Base-by-base conservation (phyloP, 2,888 invertebrate species). In the Chalcis sispes region DNA sequence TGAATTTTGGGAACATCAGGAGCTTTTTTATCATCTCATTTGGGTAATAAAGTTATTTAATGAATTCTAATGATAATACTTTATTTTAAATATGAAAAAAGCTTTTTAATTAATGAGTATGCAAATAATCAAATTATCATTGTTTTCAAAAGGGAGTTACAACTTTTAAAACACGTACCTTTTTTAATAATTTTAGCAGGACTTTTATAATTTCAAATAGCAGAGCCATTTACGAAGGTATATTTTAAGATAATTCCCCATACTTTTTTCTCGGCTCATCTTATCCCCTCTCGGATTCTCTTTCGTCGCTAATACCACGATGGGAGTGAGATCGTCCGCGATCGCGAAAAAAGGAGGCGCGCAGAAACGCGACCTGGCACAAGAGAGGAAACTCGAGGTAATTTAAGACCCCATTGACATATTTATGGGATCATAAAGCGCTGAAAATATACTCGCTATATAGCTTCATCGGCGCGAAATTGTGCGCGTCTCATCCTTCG, bases 341-440 rank as follows among this genome's bases (percentile, higher is more conserved):
- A 29, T 36, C 25, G 56, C 32, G 40, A 72, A 65, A 67, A 59
- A 52, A 59, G 50, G 42, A 54, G 36, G 56, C 42, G 36, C n/a
- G 67, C 13, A 40, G 66, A 46, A 13, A 25, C n/a, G 36, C 18
- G 40, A 1, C 5, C 23, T 4, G 36, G 40, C 40, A 18, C 23
- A 50, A 42, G 72, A 69, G 71, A 59, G 71, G 66, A 66, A 79
- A 75, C 73, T 74, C 70, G 54, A 23, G 62, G 82, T 85, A 84
- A 85, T 86, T 87, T 84, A 84, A 84, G 84, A 85, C 82, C 82
- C 83, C 81, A 84, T 85, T 85, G 84, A 83, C 83, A 86, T 86
- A 85, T 86, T 87, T 85, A 86, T 85, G 85, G 82, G 81, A 84
- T 84, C 84, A 84, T 84, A 84, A 86, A 85, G 83, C 84, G 82